These are phyloP conservation scores for Hippocampus comes DNA, from an alignment of 2,113 vertebrate species.

Conservation along the genomic window DNA sequence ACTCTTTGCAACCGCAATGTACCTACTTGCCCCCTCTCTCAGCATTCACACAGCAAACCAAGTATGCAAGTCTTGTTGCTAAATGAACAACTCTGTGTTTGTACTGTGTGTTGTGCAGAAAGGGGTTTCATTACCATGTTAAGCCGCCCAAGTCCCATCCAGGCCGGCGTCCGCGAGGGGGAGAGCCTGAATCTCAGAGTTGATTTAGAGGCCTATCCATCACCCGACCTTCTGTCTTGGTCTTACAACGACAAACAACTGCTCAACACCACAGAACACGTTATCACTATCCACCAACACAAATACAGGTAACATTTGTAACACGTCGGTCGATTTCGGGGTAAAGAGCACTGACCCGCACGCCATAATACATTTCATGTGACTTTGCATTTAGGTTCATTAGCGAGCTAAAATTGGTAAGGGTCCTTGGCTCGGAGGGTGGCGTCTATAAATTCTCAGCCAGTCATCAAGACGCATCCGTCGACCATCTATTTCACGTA, in stretches of 20 bases:
- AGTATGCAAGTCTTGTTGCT: neutral
- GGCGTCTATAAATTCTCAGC: slow-evolving; percentile 87
- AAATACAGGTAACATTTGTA: slow-evolving; percentile 79
- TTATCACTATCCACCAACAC: slow-evolving; percentile 75
- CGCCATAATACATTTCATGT: neutral
- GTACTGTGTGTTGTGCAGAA: slow-evolving; percentile 62
- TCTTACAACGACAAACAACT: slow-evolving; percentile 78
- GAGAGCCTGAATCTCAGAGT: slow-evolving; percentile 84
- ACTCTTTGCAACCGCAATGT: too few species aligned
- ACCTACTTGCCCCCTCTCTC: too few species aligned
- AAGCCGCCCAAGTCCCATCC: slow-evolving; percentile 72
- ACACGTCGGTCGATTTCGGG: neutral
- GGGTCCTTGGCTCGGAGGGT: slow-evolving; percentile 85
- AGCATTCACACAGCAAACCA: neutral
- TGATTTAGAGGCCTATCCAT: slow-evolving; percentile 85
- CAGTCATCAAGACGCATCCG: slow-evolving; percentile 79
- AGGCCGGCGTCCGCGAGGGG: slow-evolving; percentile 81
- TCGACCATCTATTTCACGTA: slow-evolving; percentile 81
- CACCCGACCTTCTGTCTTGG: slow-evolving; percentile 78
- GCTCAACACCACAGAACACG: slow-evolving; percentile 85
- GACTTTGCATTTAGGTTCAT: slow-evolving; percentile 72
- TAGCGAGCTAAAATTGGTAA: slow-evolving; percentile 86
- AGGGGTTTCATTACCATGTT: slow-evolving; percentile 82
- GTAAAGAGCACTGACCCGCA: neutral
- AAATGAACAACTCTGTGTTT: neutral